These are phyloP conservation scores for Atopsyche davidsoni DNA, from an alignment of 1,140 invertebrate species.

Conservation along the genomic window DNA sequence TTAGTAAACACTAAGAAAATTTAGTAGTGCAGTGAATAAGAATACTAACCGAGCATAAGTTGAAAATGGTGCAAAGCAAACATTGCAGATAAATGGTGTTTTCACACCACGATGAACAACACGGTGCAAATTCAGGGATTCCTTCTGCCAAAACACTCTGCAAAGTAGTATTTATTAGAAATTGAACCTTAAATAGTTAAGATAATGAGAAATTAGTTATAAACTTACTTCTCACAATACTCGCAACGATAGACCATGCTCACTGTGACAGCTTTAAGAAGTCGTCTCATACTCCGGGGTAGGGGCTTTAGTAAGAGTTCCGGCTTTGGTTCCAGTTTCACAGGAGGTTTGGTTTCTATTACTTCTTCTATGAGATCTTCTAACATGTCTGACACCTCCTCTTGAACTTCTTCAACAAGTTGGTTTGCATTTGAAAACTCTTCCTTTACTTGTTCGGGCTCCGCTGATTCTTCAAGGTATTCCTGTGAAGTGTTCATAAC, in stretches of 20 bases:
- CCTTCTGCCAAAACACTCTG: conserved; percentile 44
- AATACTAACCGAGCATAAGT: conserved; percentile 44
- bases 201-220: neutral
- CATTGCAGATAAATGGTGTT: conserved; percentile 46
- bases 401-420: too few relatives aligned
- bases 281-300: too few relatives aligned
- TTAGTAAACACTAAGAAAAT: neutral
- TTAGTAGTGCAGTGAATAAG: neutral
- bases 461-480: too few relatives aligned
- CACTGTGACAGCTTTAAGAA: conserved; percentile 35
- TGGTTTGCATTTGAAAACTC: too few relatives aligned
- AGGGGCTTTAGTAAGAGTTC: too few relatives aligned
- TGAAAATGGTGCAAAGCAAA: conserved; percentile 47
- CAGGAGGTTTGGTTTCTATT: too few relatives aligned
- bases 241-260: conserved; percentile 48
- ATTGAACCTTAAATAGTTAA: neutral
- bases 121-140: conserved; percentile 42
- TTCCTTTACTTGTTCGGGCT: too few relatives aligned
- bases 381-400: too few relatives aligned
- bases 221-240: conserved; percentile 46
- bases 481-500: too few relatives aligned
- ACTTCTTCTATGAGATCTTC: too few relatives aligned
- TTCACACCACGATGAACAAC: conserved; percentile 39
- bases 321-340: too few relatives aligned
- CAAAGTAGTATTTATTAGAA: conserved; percentile 22